Evolutionary conservation across 2,888 invertebrate genomes (phyloP).

Genomic region (Melolontha melolontha): DNA sequence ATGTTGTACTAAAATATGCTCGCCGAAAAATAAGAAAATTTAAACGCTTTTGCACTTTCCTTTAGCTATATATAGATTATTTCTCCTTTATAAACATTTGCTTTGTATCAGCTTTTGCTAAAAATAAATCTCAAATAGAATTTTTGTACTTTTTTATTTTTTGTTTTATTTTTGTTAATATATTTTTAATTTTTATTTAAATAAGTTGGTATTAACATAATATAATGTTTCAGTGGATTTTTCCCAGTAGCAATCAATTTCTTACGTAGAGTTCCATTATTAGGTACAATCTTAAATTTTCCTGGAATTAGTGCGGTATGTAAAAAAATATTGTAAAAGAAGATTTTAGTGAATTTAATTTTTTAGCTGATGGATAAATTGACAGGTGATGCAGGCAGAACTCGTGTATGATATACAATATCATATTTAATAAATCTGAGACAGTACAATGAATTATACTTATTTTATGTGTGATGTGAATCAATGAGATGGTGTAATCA

Average conservation of each 20-base stretch:
- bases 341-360: slow-evolving; percentile 51
- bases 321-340: slow-evolving; percentile 50
- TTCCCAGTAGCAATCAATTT: slow-evolving; percentile 97
- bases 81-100: neutral
- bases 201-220: slow-evolving; percentile 2
- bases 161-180: slow-evolving; percentile 20
- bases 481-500: slow-evolving; percentile 2
- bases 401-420: slow-evolving; percentile 77
- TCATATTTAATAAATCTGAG: neutral
- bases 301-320: slow-evolving; percentile 89
- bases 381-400: slow-evolving; percentile 85
- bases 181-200: slow-evolving; percentile 5
- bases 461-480: slow-evolving; percentile 17
- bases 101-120: slow-evolving; percentile 6
- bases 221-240: slow-evolving; percentile 82
- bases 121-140: slow-evolving; percentile 1
- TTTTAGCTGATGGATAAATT: slow-evolving; percentile 82
- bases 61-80: neutral
- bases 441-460: slow-evolving; percentile 23
- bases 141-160: slow-evolving; percentile 13
- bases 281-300: slow-evolving; percentile 89
- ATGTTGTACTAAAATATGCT: slow-evolving; percentile 50
- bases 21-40: slow-evolving; percentile 32
- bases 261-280: slow-evolving; percentile 89
- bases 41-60: slow-evolving; percentile 7